A percentile compares a stretch with the other conserved stretches of the same genome.
Conservation (phyloP, 2,888 invertebrate genomes). For the Tipula unca region DNA sequence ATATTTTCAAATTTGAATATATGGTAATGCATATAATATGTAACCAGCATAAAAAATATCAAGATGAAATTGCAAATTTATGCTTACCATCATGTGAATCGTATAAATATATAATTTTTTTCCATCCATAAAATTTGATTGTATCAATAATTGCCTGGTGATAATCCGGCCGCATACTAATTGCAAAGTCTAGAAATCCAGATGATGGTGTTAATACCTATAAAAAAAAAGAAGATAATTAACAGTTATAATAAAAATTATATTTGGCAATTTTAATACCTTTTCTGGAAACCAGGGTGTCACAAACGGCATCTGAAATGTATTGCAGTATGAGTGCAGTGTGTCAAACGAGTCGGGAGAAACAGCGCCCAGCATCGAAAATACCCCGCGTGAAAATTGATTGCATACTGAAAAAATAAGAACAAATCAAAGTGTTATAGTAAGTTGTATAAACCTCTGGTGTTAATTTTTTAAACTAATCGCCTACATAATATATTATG, state of each 20-base stretch:
- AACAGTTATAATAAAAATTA: background rate
- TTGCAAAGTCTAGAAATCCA: slow-evolving; percentile 81
- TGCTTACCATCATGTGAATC: slow-evolving; percentile 68
- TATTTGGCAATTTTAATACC: slow-evolving; percentile 43
- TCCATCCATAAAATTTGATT: slow-evolving; percentile 82
- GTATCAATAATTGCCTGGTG: slow-evolving; percentile 93
- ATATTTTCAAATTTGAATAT: too few species aligned
- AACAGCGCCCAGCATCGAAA: slow-evolving; percentile 83
- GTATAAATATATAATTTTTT: slow-evolving; percentile 67
- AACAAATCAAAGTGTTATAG: slow-evolving; percentile 26
- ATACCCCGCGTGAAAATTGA: slow-evolving; percentile 82
- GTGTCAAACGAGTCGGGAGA: slow-evolving; percentile 92
- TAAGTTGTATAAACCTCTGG: background rate
- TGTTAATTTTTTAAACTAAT: too few species aligned
- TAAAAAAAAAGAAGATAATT: slow-evolving; percentile 22
- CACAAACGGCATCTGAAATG: slow-evolving; percentile 91
- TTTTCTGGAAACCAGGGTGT: slow-evolving; percentile 93
- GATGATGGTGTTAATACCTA: slow-evolving; percentile 81
- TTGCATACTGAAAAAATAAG: slow-evolving; percentile 63
- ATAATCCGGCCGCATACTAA: slow-evolving; percentile 92
- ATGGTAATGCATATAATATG: too few species aligned
- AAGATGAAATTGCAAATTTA: too few species aligned
- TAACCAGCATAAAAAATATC: too few species aligned
- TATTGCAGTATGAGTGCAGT: slow-evolving; percentile 87
- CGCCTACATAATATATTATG: too few species aligned